Percentiles rank a stretch among this genome's conserved stretches.
Evolutionary conservation across 2,113 vertebrate genomes (phyloP).

Genomic region (Lontra canadensis): DNA sequence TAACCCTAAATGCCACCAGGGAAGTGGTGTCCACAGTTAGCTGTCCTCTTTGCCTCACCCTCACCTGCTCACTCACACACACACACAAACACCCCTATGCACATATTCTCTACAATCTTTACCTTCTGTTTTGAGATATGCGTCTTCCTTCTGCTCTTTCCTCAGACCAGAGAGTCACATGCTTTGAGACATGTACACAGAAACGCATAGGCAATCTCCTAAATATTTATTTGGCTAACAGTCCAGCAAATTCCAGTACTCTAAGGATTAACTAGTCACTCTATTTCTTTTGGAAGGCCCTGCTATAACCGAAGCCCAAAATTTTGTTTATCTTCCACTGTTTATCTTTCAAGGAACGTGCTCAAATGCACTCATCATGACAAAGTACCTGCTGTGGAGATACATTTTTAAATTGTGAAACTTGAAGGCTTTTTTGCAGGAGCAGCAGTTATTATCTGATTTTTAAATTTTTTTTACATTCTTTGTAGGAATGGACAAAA

Average conservation of each 20-base stretch:
- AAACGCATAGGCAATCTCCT: constrained; percentile 14
- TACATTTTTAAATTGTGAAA: neutral
- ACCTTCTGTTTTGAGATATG: neutral
- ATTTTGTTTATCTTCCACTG: constrained; percentile 57
- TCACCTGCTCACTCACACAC: neutral
- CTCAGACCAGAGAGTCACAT: neutral
- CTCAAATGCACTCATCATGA: neutral
- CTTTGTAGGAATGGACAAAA: neutral
- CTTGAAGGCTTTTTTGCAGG: neutral
- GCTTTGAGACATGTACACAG: neutral
- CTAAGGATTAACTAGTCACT: constrained; percentile 54
- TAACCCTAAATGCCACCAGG: neutral
- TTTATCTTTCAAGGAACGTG: constrained; percentile 53
- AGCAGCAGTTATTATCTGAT: neutral
- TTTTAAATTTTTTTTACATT: neutral
- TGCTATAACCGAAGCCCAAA: constrained; percentile 37
- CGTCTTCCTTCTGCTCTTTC: neutral
- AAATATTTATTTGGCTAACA: constrained; percentile 39
- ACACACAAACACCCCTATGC: too few relatives aligned
- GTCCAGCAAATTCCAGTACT: constrained; percentile 45
- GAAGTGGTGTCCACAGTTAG: neutral
- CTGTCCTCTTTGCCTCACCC: too few relatives aligned
- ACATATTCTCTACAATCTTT: neutral
- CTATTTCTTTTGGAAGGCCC: constrained; percentile 63
- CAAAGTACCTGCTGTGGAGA: constrained; percentile 11